phyloP scores from a whole-genome alignment of 2,888 invertebrate species.

The Rhamphomyia laevipes region DNA sequence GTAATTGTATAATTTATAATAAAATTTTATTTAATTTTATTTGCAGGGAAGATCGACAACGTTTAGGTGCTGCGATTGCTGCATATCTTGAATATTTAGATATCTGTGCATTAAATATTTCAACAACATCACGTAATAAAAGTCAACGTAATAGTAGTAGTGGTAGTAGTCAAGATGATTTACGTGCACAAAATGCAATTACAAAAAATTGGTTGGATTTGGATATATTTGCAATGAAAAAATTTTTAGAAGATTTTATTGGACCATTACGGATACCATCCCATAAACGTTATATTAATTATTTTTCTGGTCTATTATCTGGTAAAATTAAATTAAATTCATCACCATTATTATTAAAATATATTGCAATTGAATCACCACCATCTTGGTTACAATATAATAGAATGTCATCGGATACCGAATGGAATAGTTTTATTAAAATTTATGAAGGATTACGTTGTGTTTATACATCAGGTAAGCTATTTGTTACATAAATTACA shows the following conservation, averaged over 20 bases:
- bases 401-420: conserved; percentile 37
- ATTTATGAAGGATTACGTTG: conserved; percentile 86
- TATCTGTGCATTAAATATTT: conserved; percentile 56
- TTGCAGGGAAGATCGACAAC: conserved; percentile 68
- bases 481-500: not conserved
- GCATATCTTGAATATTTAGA: conserved; percentile 91
- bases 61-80: conserved; percentile 77
- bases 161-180: conserved; percentile 10
- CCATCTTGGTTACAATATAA: conserved; percentile 54
- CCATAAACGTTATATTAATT: conserved; percentile 77
- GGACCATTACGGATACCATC: conserved; percentile 60
- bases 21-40: conserved; percentile 7
- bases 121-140: conserved; percentile 29
- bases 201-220: conserved; percentile 50
- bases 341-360: conserved; percentile 73
- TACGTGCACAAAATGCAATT: conserved; percentile 19
- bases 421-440: conserved; percentile 64
- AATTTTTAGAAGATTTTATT: conserved; percentile 74
- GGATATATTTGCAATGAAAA: conserved; percentile 85
- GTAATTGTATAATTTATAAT: too few relatives aligned
- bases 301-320: conserved; percentile 81
- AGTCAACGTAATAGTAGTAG: not conserved
- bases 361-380: conserved; percentile 76
- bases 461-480: conserved; percentile 70
- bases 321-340: conserved; percentile 83